phyloP scores from a whole-genome alignment of 2,797 vertebrate species.

The Chloroceryle amazona region DNA sequence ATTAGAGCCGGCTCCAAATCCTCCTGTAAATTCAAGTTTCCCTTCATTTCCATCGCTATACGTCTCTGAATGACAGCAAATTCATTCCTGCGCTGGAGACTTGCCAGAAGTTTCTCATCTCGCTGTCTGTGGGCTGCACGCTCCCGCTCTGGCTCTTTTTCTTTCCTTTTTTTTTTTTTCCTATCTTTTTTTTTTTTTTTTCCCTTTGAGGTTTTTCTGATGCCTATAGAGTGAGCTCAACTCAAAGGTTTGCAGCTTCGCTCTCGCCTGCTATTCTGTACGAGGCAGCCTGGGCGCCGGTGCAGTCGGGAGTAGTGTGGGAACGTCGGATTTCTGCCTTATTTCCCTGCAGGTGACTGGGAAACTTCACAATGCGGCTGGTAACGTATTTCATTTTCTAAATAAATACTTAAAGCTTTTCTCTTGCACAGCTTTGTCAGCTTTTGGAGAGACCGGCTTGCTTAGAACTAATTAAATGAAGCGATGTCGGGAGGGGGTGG shows the following conservation, averaged over 20 bases:
- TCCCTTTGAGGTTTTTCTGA: conserved; percentile 72
- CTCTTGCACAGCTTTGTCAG: conserved; percentile 11
- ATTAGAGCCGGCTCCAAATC: conserved; percentile 50
- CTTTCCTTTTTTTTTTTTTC: not conserved
- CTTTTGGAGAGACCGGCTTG: not conserved
- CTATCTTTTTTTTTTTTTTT: not conserved
- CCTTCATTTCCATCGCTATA: conserved; percentile 65
- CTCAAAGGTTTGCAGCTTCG: conserved; percentile 71
- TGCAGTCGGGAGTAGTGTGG: conserved; percentile 49
- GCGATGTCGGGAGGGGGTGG: not conserved
- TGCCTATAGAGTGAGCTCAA: conserved; percentile 77
- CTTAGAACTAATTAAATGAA: conserved; percentile 57
- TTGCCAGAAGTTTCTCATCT: conserved; percentile 80
- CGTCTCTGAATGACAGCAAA: conserved; percentile 68
- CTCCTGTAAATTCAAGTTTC: conserved; percentile 65
- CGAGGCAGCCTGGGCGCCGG: conserved; percentile 61
- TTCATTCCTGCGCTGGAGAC: conserved; percentile 80
- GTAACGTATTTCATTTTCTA: conserved; percentile 78
- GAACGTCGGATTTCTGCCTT: conserved; percentile 47
- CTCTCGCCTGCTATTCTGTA: conserved; percentile 39
- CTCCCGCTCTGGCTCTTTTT: conserved; percentile 9
- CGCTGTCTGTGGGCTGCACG: conserved; percentile 72
- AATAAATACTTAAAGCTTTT: not conserved
- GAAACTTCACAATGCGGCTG: conserved; percentile 84
- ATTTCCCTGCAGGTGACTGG: conserved; percentile 76